phyloP scores from a whole-genome alignment of 2,113 vertebrate genomes.

The Corapipo altera region DNA sequence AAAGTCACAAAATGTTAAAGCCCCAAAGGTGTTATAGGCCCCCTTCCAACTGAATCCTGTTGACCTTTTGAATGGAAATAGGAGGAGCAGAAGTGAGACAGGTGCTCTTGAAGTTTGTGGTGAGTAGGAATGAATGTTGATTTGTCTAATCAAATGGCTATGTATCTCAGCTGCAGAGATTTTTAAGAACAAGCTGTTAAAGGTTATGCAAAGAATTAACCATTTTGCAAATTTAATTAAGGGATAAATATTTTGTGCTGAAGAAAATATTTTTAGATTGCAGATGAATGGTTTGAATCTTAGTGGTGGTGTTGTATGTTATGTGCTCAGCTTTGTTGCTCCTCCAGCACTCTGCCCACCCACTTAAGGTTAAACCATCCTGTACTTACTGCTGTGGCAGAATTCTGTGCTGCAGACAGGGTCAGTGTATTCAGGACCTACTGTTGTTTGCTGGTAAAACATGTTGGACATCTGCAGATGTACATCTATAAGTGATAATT shows the following conservation, averaged over 20 bases:
- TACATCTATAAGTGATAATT: neutral
- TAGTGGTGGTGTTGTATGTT: neutral
- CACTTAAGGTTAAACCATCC: neutral
- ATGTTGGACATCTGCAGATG: neutral
- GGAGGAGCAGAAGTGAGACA: neutral
- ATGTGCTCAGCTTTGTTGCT: neutral
- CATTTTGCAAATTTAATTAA: neutral
- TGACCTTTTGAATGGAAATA: neutral
- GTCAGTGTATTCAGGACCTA: neutral
- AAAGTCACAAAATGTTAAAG: neutral
- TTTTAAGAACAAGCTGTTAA: neutral
- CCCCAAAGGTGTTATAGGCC: neutral
- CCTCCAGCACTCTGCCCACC: neutral
- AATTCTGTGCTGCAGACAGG: neutral
- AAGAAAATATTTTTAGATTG: neutral
- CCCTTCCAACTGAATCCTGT: neutral
- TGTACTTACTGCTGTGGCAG: neutral
- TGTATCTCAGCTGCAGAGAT: neutral
- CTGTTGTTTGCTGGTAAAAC: neutral
- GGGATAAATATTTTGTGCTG: neutral
- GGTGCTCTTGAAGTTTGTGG: neutral
- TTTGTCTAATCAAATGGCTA: neutral
- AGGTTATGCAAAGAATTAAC: neutral
- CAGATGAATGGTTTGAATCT: neutral
- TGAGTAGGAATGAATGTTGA: neutral